Base-by-base conservation (phyloP, 30 jellyfish, hydroid and myxozoan genomes). In the Clytia hemisphaerica region DNA sequence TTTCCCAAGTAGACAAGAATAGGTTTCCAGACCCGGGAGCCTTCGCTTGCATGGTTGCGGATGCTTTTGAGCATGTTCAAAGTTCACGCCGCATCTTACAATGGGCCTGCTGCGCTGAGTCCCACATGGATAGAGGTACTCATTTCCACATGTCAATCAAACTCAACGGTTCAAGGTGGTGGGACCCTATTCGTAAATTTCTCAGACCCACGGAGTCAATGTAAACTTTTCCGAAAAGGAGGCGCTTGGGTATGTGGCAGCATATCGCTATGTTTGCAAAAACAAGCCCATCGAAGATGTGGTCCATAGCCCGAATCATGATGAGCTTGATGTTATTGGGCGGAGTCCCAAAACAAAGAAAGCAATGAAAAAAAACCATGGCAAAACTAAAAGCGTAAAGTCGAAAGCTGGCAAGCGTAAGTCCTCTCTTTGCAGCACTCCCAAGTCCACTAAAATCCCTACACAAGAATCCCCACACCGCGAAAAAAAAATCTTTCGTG, bases 71-170 rank as follows among this genome's bases (percentile, higher is more conserved):
- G 4, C 32, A 49, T 28, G 63, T 28, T 6, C 19, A 7, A 28
- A 49, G 63, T 32, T n/a, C 63, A n/a, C 5, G 32, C 5, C 32
- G 25, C 19, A 49, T 49, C 25, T 28, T 49, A 32, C 63, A 49
- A 49, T 49, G 63, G 63, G 63, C 63, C 7, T 5, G 14, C 18
- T 49, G n/a, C n/a, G n/a, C n/a, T n/a, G n/a, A n/a, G n/a, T n/a
- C n/a, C n/a, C n/a, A n/a, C n/a, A n/a, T n/a, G 63, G 63, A 49
- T 32, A 32, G 63, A 16, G 63, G 63, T 49, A 49, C 19, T n/a
- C 63, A 49, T 32, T 49, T 4, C 18, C 63, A 49, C 63, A 4
- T 49, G 5, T n/a, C 25, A 16, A 49, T 49, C 14, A 49, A 49
- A 16, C 18, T 49, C 32, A 4, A 5, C 25, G 25, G 25, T n/a